phyloP scores from a whole-genome alignment of 2,113 vertebrate genomes.

The Gobius niger region DNA sequence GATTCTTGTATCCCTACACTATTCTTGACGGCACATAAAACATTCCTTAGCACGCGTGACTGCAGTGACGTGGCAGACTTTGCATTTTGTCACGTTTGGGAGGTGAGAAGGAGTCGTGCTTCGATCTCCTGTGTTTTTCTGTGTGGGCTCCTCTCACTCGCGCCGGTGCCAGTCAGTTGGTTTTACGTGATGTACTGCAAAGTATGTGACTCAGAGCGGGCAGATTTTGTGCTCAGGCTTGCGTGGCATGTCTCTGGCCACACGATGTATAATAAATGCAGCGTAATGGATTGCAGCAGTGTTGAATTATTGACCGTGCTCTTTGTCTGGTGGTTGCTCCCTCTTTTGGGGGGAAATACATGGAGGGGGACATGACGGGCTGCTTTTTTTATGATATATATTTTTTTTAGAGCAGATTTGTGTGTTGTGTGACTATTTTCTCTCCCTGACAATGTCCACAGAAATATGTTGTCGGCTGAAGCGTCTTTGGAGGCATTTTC shows the following conservation, averaged over 20 bases:
- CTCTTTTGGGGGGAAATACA: slow-evolving; percentile 7
- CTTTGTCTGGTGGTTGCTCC: slow-evolving; percentile 57
- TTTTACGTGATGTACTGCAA: slow-evolving; percentile 42
- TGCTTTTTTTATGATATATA: no score
- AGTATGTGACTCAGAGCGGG: slow-evolving; percentile 21
- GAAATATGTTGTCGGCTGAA: slow-evolving; percentile 6
- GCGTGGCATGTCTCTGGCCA: slow-evolving; percentile 49
- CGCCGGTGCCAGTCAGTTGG: slow-evolving; percentile 23
- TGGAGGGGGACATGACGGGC: slow-evolving; percentile 6
- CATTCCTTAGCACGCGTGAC: background rate
- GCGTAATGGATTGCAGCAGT: slow-evolving; percentile 74
- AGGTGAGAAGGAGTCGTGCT: slow-evolving; percentile 13
- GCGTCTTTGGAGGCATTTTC: background rate
- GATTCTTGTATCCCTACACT: background rate
- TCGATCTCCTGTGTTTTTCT: slow-evolving; percentile 11
- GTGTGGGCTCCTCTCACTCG: background rate
- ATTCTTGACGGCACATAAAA: background rate
- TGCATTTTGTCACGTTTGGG: background rate
- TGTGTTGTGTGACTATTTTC: slow-evolving; percentile 8
- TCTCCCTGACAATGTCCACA: slow-evolving; percentile 9
- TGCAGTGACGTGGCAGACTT: background rate
- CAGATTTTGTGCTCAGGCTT: slow-evolving; percentile 43
- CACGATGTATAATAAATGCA: slow-evolving; percentile 75
- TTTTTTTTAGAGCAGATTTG: slow-evolving; percentile 3
- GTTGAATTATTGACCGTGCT: slow-evolving; percentile 76